Base-by-base conservation (phyloP, 2,797 vertebrate species). In the Cryptoblepharus egeriae region DNA sequence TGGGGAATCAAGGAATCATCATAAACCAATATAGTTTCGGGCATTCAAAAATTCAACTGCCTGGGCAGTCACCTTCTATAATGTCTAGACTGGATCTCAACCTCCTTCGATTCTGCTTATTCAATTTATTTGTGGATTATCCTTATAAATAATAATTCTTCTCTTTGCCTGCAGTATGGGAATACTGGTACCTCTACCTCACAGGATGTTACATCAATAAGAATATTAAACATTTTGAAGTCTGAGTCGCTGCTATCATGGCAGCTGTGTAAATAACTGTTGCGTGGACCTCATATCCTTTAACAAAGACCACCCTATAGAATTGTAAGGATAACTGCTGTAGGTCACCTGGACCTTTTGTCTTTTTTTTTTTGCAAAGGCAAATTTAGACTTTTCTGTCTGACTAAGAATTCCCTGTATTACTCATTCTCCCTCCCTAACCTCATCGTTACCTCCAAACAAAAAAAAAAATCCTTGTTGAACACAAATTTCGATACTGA, bases 331-430 rank as follows among this genome's bases (percentile, higher is more conserved):
- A 55, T 76, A 85, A 88, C 84, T 80, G 15, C 75, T 70, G 60
- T 84, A 83, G 87, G 74, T 70, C 84, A 82, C 87, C 83, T 85
- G 82, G 32, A 83, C 80, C 49, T 52, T 52, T 52, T 87, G 35
- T 45, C 89, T 89, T 90, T 60, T 24, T 45, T 88, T 89, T 90
- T 60, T 24, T 83, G 81, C 63, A 85, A 87, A 90, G 85, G 71
- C 83, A 85, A 91, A 10, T 86, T 73, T 80, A 85, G 76, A 18
- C n/a, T 35, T 77, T 76, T 79, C 76, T 57, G 85, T 63, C 79
- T 75, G 63, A 37, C 82, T 79, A 77, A 2, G 57, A 90, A 89
- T 80, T 39, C 37, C 24, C 77, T 0, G 0, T 7, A 42, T 63
- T 88, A 55, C 73, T 26, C 64, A 52, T 37, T 68, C 39, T 10